Base-by-base conservation (phyloP, 2,113 vertebrate species). In the Tor tambroides region DNA sequence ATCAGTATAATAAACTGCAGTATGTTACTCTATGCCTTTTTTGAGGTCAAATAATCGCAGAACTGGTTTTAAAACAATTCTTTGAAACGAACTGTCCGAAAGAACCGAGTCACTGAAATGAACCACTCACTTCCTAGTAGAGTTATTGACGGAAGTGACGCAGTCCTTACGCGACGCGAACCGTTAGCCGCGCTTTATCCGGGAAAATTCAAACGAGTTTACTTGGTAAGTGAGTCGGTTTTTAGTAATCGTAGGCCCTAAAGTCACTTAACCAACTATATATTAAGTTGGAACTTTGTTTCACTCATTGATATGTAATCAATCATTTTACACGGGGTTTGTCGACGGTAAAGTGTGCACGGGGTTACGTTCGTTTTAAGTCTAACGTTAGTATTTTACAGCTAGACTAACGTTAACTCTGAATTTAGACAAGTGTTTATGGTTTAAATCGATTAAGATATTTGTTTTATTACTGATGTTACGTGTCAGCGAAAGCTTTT, bases 121-220 rank as follows among this genome's bases (percentile, higher is more conserved):
- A 56, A 41, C 21, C 26, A 51, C 7, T 32, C 46, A 28, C 49
- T 78, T 54, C 32, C 54, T 15, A 4, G 32, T 7, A 38, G 12
- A 21, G 19, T 30, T 41, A 41, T 54, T 38, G 12, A 5, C 72
- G 82, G 65, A 76, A 8, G 54, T 81, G 82, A 89, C 85, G 88
- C 6, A 51, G 54, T 26, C 3, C 5, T 23, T 19, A 23, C 9
- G 88, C 79, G 79, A 69, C 87, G 3, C 8, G 43, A 65, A 30
- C 11, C 74, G 80, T 83, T 88, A 9, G 26, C 49, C 77, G 21
- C 23, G n/a, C 67, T 9, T 19, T 84, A 21, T 84, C 43, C 49
- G 28, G 81, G 59, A 19, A 82, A 82, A 78, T 89, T 87, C 76
- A 87, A 89, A 89, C 79, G 6, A 46, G 9, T 7, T 26, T 51